Evolutionary conservation across 2,113 vertebrate species (phyloP).

Genomic region (Stictonetta naevosa): DNA sequence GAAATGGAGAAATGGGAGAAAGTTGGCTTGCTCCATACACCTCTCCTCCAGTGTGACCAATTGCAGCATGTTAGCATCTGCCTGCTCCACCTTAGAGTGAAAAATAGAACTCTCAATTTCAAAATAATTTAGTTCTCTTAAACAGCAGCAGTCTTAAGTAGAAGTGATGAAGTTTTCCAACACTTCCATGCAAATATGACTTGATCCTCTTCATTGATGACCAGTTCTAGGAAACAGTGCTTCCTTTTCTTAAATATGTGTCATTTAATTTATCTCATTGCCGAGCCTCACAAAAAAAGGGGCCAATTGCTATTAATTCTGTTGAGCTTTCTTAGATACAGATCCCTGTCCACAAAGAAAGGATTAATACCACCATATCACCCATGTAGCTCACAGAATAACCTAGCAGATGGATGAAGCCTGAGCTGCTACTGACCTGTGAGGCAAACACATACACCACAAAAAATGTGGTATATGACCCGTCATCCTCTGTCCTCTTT

Average conservation of each 20-base stretch:
- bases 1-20: neutral
- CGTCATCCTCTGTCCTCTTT: neutral
- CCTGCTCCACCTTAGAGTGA: neutral
- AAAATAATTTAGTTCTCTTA: neutral
- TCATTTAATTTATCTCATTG: neutral
- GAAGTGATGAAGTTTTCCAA: neutral
- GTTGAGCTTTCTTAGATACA: neutral
- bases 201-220: neutral
- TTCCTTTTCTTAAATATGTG: neutral
- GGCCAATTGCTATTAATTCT: constrained; percentile 21
- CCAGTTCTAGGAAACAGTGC: neutral
- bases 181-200: neutral
- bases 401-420: neutral
- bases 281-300: neutral
- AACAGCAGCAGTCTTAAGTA: neutral
- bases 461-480: neutral
- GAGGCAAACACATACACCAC: neutral
- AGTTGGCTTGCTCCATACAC: fast-evolving
- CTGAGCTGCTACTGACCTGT: neutral
- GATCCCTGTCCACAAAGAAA: neutral
- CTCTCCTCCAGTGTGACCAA: neutral
- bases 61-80: fast-evolving
- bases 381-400: neutral
- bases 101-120: neutral
- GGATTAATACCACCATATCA: neutral